Percentiles rank a stretch among this genome's conserved stretches.
Evolutionary conservation across 92 coral and sea anemone species (phyloP).

Genomic region (Zoanthus solanderi): DNA sequence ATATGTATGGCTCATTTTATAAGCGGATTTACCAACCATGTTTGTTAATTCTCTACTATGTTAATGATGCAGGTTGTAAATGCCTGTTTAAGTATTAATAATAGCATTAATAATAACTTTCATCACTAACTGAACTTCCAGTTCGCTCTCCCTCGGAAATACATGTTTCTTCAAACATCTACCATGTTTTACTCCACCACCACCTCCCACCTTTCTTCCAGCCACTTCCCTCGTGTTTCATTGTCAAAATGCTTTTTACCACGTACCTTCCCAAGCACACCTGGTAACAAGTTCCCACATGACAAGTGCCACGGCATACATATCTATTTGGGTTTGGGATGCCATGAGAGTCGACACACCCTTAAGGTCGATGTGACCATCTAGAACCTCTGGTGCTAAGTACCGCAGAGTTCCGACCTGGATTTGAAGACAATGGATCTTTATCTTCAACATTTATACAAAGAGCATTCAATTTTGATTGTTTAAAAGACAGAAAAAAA

Average conservation of each 20-base stretch:
- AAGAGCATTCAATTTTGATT: neutral
- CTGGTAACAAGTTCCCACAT: slow-evolving; percentile 56
- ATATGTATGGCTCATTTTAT: too few relatives aligned
- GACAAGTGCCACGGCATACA: slow-evolving; percentile 58
- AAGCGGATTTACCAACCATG: too few relatives aligned
- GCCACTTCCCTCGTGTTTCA: too few relatives aligned
- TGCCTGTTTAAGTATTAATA: too few relatives aligned
- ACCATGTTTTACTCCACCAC: too few relatives aligned
- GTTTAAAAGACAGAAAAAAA: neutral
- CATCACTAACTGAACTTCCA: too few relatives aligned
- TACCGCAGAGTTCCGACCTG: slow-evolving; percentile 52
- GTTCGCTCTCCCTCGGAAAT: too few relatives aligned
- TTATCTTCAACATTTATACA: neutral
- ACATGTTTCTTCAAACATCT: too few relatives aligned
- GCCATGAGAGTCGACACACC: neutral
- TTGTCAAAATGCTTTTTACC: neutral
- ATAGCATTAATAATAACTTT: too few relatives aligned
- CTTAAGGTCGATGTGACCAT: slow-evolving; percentile 53
- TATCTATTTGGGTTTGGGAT: slow-evolving; percentile 49
- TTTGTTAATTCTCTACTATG: too few relatives aligned
- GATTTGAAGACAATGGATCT: neutral
- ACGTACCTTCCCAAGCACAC: slow-evolving; percentile 56
- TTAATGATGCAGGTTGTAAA: too few relatives aligned
- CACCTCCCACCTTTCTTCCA: too few relatives aligned
- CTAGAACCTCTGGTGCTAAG: slow-evolving; percentile 60